A percentile compares a stretch with the other conserved stretches of the same genome.
Conservation (phyloP, 2,888 invertebrate genomes). For the Blastobasis lacticolella region DNA sequence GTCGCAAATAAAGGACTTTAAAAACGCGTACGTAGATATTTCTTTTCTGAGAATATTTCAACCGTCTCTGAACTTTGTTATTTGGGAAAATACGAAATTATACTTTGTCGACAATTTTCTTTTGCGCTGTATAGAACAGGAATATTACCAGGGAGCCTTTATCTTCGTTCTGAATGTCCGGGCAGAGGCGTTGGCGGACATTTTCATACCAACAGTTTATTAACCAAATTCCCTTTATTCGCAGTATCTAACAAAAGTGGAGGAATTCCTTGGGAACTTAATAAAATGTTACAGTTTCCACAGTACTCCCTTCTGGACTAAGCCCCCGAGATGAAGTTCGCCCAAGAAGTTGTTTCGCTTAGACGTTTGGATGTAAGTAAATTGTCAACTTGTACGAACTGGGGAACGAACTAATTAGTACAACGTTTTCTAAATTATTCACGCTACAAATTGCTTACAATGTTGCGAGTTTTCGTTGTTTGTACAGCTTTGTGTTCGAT, state of each 20-base stretch:
- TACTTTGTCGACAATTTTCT: background rate
- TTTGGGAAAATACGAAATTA: constrained; percentile 23
- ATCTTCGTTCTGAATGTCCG: constrained; percentile 23
- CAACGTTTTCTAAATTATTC: too few species aligned
- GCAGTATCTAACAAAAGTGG: constrained; percentile 29
- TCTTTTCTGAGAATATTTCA: constrained; percentile 13
- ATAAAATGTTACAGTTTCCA: constrained; percentile 26
- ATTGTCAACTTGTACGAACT: too few species aligned
- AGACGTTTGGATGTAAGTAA: background rate
- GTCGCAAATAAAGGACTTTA: background rate
- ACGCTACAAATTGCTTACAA: too few species aligned
- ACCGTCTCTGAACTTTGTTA: constrained; percentile 17
- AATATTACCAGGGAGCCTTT: constrained; percentile 10
- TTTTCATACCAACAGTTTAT: constrained; percentile 38
- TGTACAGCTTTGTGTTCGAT: too few species aligned
- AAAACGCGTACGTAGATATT: constrained; percentile 8
- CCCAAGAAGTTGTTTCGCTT: background rate
- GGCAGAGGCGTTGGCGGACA: constrained; percentile 25
- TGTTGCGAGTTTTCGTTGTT: too few species aligned
- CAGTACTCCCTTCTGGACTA: constrained; percentile 1
- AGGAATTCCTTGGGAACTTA: constrained; percentile 27
- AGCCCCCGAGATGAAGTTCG: constrained; percentile 4
- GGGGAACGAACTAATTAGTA: too few species aligned
- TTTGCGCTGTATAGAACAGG: too few species aligned
- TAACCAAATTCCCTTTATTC: constrained; percentile 32